These are phyloP conservation scores for Drosophila novamexicana DNA, from an alignment of 1,140 invertebrate genomes.

Conservation along the genomic window DNA sequence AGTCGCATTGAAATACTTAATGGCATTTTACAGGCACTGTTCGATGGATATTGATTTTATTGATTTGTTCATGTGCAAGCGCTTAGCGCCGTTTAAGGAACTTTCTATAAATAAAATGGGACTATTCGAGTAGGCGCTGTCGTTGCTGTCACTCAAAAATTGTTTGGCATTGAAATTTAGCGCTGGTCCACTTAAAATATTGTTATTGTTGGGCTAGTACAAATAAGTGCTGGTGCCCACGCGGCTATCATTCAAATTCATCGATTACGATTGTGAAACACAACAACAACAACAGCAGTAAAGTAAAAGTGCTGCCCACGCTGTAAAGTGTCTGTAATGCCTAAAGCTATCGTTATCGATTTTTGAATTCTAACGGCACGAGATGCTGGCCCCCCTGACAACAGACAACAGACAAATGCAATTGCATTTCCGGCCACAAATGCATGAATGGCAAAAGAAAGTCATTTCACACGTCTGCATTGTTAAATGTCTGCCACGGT, in stretches of 20 bases:
- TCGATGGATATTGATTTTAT: slow-evolving; percentile 28
- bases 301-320: slow-evolving; percentile 53
- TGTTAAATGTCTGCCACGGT: slow-evolving; percentile 2
- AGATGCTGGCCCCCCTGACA: neutral
- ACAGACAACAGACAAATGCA: slow-evolving; percentile 14
- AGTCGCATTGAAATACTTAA: neutral
- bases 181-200: slow-evolving; percentile 6
- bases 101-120: neutral
- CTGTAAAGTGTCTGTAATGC: neutral
- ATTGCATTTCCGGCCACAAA: neutral
- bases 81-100: neutral
- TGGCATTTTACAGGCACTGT: neutral
- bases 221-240: slow-evolving; percentile 23
- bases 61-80: neutral
- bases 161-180: slow-evolving; percentile 26
- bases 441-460: slow-evolving; percentile 18
- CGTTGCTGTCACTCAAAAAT: neutral
- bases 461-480: slow-evolving; percentile 22
- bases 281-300: neutral
- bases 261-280: slow-evolving; percentile 44
- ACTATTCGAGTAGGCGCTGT: neutral
- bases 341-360: slow-evolving; percentile 21
- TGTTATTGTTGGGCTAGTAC: slow-evolving; percentile 7
- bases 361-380: slow-evolving; percentile 17
- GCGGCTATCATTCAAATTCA: slow-evolving; percentile 43